Conservation (phyloP, 1,140 invertebrate genomes). For the Solenopsis invicta region DNA sequence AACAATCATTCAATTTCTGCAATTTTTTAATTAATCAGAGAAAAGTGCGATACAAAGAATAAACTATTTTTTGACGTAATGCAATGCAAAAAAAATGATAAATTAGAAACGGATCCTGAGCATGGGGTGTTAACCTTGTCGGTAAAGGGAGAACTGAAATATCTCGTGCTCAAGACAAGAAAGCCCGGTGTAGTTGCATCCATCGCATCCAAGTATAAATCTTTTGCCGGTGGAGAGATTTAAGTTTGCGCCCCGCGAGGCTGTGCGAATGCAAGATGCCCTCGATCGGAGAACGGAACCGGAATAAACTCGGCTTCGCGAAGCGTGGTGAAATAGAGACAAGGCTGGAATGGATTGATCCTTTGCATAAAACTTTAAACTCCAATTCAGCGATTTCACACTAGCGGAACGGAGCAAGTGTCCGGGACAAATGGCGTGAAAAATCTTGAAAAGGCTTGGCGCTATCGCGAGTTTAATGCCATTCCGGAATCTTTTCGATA, state of each 20-base stretch:
- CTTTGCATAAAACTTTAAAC: conserved; percentile 72
- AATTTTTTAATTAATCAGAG: neutral
- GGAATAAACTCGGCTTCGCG: conserved; percentile 65
- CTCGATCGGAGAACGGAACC: conserved; percentile 50
- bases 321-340: conserved; percentile 51
- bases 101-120: neutral
- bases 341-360: conserved; percentile 65
- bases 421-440: conserved; percentile 70
- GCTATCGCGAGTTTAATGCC: conserved; percentile 28
- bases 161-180: conserved; percentile 1
- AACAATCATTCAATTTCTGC: neutral
- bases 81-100: neutral
- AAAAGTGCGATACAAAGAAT: neutral
- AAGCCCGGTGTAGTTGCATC: conserved; percentile 9
- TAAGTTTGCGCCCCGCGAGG: conserved; percentile 62
- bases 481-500: conserved; percentile 23
- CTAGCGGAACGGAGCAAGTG: conserved; percentile 20
- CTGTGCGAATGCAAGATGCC: neutral
- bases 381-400: conserved; percentile 53
- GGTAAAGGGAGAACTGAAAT: conserved; percentile 11
- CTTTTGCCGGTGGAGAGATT: conserved; percentile 59
- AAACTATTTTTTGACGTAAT: neutral
- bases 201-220: conserved; percentile 58
- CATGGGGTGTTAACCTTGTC: conserved; percentile 12
- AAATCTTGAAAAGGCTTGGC: conserved; percentile 55